A percentile compares a stretch with the other conserved stretches of the same genome.
These are phyloP conservation scores for Capitella teleta DNA, from an alignment of 1,140 invertebrate species.

Conservation along the genomic window DNA sequence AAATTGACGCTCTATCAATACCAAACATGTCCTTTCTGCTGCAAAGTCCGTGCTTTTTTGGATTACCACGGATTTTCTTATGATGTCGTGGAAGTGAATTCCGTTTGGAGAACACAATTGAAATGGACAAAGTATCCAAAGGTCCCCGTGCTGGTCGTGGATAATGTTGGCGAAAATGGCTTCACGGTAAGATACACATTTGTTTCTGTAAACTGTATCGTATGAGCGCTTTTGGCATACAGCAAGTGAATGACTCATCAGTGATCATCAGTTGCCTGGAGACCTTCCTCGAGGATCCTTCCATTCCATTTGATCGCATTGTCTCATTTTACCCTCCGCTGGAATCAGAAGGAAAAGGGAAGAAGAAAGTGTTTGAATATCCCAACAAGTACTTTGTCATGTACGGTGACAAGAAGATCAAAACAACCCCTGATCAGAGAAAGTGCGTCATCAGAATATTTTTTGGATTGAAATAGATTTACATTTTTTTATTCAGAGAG, in stretches of 20 bases:
- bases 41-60: conserved; percentile 84
- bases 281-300: conserved; percentile 60
- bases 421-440: too few species aligned
- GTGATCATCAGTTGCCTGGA: conserved; percentile 83
- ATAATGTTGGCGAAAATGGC: conserved; percentile 51
- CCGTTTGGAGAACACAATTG: conserved; percentile 76
- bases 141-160: conserved; percentile 81
- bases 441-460: too few species aligned
- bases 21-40: conserved; percentile 96
- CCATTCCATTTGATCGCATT: conserved; percentile 56
- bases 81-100: conserved; percentile 92
- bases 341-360: conserved; percentile 29
- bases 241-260: conserved; percentile 84
- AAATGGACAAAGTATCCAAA: conserved; percentile 92
- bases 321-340: conserved; percentile 69
- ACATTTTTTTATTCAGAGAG: conserved; percentile 51
- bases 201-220: not conserved
- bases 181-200: conserved; percentile 23
- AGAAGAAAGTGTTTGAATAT: conserved; percentile 44
- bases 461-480: too few species aligned
- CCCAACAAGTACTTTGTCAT: conserved; percentile 94
- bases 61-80: conserved; percentile 91
- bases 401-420: conserved; percentile 50
- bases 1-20: conserved; percentile 89
- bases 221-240: conserved; percentile 10